phyloP scores from a whole-genome alignment of 2,888 invertebrate genomes.

The Gymnocheta viridis region DNA sequence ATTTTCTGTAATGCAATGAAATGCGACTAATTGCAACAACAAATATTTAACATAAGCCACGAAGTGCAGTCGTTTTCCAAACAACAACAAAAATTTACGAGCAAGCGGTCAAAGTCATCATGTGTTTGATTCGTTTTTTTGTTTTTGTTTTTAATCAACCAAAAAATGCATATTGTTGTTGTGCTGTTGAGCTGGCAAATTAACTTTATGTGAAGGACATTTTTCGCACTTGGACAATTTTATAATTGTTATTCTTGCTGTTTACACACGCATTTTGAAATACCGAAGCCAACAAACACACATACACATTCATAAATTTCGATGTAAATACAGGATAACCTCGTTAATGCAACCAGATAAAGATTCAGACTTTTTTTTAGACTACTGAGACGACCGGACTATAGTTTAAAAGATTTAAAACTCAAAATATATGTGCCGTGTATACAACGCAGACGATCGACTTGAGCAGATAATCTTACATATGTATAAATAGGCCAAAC shows the following conservation, averaged over 20 bases:
- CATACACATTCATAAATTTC: background rate
- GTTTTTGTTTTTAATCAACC: background rate
- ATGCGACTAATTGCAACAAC: slow-evolving; percentile 41
- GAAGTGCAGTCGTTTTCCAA: slow-evolving; percentile 60
- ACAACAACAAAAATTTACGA: slow-evolving; percentile 34
- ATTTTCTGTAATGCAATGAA: slow-evolving; percentile 41
- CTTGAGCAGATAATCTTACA: too few species aligned
- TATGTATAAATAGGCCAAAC: too few species aligned
- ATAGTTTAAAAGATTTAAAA: too few species aligned
- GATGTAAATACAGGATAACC: background rate
- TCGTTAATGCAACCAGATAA: too few species aligned
- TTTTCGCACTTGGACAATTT: slow-evolving; percentile 63
- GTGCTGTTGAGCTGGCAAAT: slow-evolving; percentile 20
- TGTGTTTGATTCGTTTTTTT: slow-evolving; percentile 50
- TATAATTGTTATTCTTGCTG: slow-evolving; percentile 19
- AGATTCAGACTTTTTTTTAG: too few species aligned
- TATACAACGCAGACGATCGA: too few species aligned
- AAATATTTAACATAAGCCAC: slow-evolving; percentile 42
- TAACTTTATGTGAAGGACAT: slow-evolving; percentile 64
- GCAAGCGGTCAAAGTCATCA: slow-evolving; percentile 69
- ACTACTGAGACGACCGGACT: too few species aligned
- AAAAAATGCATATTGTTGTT: slow-evolving; percentile 23
- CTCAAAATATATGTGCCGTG: too few species aligned
- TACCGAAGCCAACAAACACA: background rate
- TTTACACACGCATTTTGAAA: background rate